Evolutionary conservation across 1,140 invertebrate genomes (phyloP).

Genomic region (Aphidius gifuensis): DNA sequence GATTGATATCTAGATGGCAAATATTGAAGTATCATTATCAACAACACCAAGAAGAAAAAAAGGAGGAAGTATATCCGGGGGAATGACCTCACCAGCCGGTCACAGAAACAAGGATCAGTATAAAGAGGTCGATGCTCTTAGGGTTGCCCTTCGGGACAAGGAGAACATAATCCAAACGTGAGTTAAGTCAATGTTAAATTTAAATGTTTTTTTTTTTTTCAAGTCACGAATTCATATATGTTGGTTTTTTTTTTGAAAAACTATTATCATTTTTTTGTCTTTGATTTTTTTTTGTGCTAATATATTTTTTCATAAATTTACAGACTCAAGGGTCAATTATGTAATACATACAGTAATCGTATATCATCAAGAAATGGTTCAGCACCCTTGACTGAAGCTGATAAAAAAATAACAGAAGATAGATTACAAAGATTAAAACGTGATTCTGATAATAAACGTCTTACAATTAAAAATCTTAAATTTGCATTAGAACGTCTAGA

Average conservation of each 20-base stretch:
- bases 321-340: constrained; percentile 66
- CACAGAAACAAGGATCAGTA: constrained; percentile 53
- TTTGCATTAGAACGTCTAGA: constrained; percentile 71
- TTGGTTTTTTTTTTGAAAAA: too few relatives aligned
- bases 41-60: constrained; percentile 62
- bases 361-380: constrained; percentile 47
- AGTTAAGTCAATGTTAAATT: constrained; percentile 15
- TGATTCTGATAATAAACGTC: constrained; percentile 70
- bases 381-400: constrained; percentile 55
- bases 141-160: constrained; percentile 72
- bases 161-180: constrained; percentile 77
- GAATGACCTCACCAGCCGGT: constrained; percentile 48
- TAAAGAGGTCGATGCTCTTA: constrained; percentile 68
- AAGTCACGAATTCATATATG: neutral
- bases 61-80: constrained; percentile 59
- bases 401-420: constrained; percentile 67
- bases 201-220: constrained; percentile 3
- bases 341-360: constrained; percentile 57
- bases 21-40: constrained; percentile 77
- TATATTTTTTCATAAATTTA: neutral
- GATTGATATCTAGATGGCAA: constrained; percentile 68
- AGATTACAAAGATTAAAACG: constrained; percentile 62
- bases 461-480: constrained; percentile 73
- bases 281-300: constrained; percentile 2
- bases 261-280: too few relatives aligned